Evolutionary conservation across 2,888 invertebrate genomes (phyloP), one percentile per base, ranked within the genome.

Genomic region (Euplexia lucipara): DNA sequence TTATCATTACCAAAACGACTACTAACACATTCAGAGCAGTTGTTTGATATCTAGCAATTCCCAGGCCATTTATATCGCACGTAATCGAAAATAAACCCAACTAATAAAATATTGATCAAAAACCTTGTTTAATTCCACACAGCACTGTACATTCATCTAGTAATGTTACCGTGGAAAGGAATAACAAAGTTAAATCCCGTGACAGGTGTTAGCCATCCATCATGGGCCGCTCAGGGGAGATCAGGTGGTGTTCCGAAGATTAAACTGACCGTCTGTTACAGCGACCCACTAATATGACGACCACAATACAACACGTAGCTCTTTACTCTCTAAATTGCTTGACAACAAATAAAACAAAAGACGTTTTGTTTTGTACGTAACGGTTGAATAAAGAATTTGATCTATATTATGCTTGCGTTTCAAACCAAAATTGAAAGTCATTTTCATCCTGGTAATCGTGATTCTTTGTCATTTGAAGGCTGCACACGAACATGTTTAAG

Each of bases 171-270:
- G 32, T 45, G 53, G 66, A 70, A 56, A 61, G 49, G 32, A 58
- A 57, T 45, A 56, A 63, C 44, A 65, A 72, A 78, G 74, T 71
- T 64, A 79, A 83, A 82, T 78, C 82, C 79, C 75, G 16, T 58
- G 80, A 75, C 76, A 75, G 68, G 56, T 68, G 70, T 60, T 70
- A 61, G 64, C 74, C 70, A 84, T 85, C 79, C 74, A 81, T 86
- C 86, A 84, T 73, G 59, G 57, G 53, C 59, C 48, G 65, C 67
- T 65, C 72, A 67, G 16, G 66, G 60, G 79, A 77, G 75, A 66
- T 53, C 74, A 78, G 69, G 76, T 81, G 81, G 72, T 82, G 79
- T 80, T 75, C 49, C 59, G 49, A 73, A 82, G 81, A 85, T 86
- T 85, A 85, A 81, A 78, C 73, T 51, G 53, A 35, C 58, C 54